A percentile compares a stretch with the other conserved stretches of the same genome.
These are phyloP conservation scores for Ophion ventricosus DNA, from an alignment of 2,888 invertebrate species.

Conservation along the genomic window DNA sequence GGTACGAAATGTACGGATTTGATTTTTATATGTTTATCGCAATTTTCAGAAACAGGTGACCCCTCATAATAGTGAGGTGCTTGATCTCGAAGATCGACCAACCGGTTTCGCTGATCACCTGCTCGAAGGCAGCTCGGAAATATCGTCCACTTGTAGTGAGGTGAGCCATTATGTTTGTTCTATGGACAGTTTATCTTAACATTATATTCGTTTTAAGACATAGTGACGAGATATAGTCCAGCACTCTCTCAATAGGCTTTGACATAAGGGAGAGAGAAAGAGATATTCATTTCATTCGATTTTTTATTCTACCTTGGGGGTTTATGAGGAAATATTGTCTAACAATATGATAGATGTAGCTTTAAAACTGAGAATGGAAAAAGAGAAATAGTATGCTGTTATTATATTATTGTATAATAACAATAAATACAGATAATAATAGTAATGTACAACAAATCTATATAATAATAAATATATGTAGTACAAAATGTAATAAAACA, in stretches of 20 bases:
- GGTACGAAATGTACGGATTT: neutral
- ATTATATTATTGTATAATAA: no score
- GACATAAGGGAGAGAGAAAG: no score
- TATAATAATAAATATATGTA: neutral
- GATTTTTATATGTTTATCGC: conserved; percentile 12
- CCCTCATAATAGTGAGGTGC: conserved; percentile 19
- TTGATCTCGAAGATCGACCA: conserved; percentile 21
- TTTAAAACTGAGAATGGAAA: no score
- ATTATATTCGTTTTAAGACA: no score
- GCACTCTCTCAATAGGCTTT: no score
- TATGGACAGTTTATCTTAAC: conserved; percentile 20
- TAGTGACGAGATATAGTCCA: no score
- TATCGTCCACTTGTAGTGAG: conserved; percentile 21
- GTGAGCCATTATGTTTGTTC: conserved; percentile 22
- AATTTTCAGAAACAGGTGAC: conserved; percentile 28
- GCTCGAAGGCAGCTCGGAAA: conserved; percentile 19
- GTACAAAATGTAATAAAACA: conserved; percentile 9
- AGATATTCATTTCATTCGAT: neutral
- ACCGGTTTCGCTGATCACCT: conserved; percentile 24
- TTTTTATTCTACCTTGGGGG: conserved; percentile 19
- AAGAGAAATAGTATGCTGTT: no score
- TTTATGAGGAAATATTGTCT: conserved; percentile 5
- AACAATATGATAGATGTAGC: no score
- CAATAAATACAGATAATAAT: no score
- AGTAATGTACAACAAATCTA: no score